phyloP scores from a whole-genome alignment of 2,797 vertebrate species.

The Enteromius anoplus region DNA sequence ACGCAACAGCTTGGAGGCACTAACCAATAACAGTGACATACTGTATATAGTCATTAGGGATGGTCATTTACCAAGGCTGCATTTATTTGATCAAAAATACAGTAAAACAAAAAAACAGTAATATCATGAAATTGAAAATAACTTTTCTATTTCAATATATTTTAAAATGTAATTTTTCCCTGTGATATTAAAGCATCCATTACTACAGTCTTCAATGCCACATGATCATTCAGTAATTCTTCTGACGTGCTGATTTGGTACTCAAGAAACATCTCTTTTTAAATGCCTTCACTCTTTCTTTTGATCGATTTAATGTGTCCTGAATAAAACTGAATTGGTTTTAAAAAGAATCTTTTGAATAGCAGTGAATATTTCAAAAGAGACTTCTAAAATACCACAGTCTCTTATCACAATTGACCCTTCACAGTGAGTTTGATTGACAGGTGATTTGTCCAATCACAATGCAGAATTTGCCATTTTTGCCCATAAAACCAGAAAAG shows the following conservation, averaged over 20 bases:
- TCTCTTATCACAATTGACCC: too few species aligned
- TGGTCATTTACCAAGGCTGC: background rate
- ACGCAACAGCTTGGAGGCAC: background rate
- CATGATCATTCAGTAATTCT: background rate
- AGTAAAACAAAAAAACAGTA: background rate
- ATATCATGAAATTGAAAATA: background rate
- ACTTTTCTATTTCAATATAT: background rate
- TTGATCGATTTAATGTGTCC: background rate
- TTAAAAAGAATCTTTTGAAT: background rate
- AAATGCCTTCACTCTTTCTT: background rate
- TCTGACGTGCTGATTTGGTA: background rate
- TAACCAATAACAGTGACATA: background rate
- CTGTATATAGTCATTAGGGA: background rate
- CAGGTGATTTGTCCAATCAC: too few species aligned
- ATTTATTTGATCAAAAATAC: background rate
- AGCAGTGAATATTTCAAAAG: background rate
- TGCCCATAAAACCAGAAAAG: background rate
- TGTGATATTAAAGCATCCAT: background rate
- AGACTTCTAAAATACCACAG: background rate
- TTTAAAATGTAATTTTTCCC: background rate
- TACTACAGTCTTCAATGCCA: background rate
- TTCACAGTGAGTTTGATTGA: too few species aligned
- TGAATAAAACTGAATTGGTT: background rate
- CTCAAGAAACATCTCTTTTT: background rate
- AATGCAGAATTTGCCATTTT: too few species aligned